Evolutionary conservation across 2,113 vertebrate genomes (phyloP).

Genomic region (Rhodinocichla rosea): DNA sequence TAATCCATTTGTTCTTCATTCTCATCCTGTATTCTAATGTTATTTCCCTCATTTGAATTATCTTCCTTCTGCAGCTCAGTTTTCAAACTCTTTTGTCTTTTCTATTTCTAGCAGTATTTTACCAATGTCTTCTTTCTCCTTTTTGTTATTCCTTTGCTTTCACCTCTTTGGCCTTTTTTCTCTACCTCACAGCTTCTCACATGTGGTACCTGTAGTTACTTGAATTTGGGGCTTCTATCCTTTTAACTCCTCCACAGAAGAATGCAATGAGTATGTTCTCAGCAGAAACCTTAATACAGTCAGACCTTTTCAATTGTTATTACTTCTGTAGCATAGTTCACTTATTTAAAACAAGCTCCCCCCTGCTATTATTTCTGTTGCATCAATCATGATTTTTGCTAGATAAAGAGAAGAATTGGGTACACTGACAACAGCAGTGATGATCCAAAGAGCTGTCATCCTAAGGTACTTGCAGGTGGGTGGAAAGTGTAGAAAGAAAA

Average conservation of each 20-base stretch:
- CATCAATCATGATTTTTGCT: background rate
- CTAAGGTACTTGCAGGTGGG: background rate
- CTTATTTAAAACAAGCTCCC: background rate
- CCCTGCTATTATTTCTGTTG: background rate
- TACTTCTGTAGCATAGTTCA: background rate
- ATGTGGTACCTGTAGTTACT: background rate
- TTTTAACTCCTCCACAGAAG: background rate
- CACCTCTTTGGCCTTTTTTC: background rate
- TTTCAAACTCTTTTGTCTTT: background rate
- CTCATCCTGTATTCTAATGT: background rate
- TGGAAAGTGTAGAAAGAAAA: background rate
- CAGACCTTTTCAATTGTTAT: background rate
- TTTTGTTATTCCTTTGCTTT: background rate
- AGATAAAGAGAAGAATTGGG: background rate
- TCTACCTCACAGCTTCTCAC: background rate
- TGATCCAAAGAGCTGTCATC: background rate
- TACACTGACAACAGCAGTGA: background rate
- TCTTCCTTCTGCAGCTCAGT: background rate
- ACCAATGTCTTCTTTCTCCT: background rate
- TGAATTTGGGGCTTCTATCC: background rate
- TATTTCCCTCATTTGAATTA: background rate
- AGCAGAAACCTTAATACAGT: background rate
- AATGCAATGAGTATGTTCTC: background rate
- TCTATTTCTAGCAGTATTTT: background rate
- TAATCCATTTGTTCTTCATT: background rate